Percentiles rank a stretch among this genome's conserved stretches.
Evolutionary conservation across 2,888 invertebrate species (phyloP).

Genomic region (Hyles lineata): DNA sequence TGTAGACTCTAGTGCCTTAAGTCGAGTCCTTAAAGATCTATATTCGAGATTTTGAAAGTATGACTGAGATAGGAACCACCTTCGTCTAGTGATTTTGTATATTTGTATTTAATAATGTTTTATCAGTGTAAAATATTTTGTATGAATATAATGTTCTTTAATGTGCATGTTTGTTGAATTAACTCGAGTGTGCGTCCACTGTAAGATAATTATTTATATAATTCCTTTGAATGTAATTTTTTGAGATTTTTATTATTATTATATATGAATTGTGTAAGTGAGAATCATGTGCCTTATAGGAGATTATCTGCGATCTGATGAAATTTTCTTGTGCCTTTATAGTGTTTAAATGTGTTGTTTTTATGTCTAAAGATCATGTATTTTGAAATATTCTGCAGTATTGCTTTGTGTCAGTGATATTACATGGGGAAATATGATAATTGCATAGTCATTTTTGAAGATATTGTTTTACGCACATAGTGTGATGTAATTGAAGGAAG

Average conservation of each 20-base stretch:
- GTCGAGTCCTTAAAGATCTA: constrained; percentile 35
- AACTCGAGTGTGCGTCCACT: constrained; percentile 40
- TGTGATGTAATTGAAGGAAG: background rate
- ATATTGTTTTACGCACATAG: background rate
- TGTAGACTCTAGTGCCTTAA: background rate
- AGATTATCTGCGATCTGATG: constrained; percentile 76
- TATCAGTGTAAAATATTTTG: constrained; percentile 37
- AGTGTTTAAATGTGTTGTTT: constrained; percentile 47
- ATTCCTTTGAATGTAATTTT: constrained; percentile 26
- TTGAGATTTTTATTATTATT: constrained; percentile 36
- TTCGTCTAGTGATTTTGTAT: constrained; percentile 56
- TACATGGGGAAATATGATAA: background rate
- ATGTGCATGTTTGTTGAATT: constrained; percentile 29
- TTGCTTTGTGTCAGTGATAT: background rate
- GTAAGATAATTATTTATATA: constrained; percentile 32
- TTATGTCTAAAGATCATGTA: constrained; percentile 16
- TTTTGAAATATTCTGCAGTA: background rate
- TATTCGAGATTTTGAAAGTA: constrained; percentile 35
- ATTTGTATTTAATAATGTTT: constrained; percentile 43
- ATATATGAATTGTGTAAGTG: constrained; percentile 44
- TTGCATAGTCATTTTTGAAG: background rate
- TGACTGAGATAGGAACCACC: constrained; percentile 55
- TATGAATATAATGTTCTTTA: constrained; percentile 41
- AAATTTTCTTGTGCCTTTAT: constrained; percentile 66
- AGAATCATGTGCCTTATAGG: constrained; percentile 73